Conservation (phyloP, 1,140 invertebrate genomes). For the Lucilia cuprina region DNA sequence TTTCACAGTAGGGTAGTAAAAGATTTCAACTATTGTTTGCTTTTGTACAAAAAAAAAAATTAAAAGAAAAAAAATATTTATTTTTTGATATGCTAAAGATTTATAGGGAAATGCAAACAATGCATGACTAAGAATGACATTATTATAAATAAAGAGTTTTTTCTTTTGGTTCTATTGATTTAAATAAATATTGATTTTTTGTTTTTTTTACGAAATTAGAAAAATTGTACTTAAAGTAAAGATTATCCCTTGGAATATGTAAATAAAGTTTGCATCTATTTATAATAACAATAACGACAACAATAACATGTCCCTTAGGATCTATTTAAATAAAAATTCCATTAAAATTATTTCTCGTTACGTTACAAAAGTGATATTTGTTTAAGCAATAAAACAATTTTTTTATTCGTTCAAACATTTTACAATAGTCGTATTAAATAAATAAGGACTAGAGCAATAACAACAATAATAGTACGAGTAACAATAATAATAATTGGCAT, state of each 20-base stretch:
- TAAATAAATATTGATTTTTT: constrained; percentile 20
- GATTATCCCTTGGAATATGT: not conserved
- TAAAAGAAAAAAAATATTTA: not conserved
- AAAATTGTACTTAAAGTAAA: not conserved
- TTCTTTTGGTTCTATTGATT: not conserved
- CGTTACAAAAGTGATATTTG: not conserved
- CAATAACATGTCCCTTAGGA: not conserved
- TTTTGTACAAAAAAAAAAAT: not conserved
- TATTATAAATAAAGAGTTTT: not conserved
- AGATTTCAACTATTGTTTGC: not conserved
- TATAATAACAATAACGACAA: not conserved
- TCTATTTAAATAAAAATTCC: constrained; percentile 30
- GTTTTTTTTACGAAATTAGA: not conserved
- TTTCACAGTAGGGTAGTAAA: constrained; percentile 17
- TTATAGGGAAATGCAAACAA: not conserved
- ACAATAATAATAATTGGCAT: constrained; percentile 23
- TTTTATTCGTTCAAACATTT: not conserved
- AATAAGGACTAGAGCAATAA: too few relatives aligned
- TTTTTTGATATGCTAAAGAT: not conserved
- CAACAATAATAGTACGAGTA: not conserved
- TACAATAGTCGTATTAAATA: not conserved
- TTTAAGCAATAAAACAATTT: constrained; percentile 20
- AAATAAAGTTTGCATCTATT: too few relatives aligned
- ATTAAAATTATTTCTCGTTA: constrained; percentile 13
- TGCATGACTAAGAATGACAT: not conserved